Evolutionary conservation across 2,113 vertebrate genomes (phyloP), one percentile per base, ranked within the genome.

Genomic region (Nanorana parkeri): DNA sequence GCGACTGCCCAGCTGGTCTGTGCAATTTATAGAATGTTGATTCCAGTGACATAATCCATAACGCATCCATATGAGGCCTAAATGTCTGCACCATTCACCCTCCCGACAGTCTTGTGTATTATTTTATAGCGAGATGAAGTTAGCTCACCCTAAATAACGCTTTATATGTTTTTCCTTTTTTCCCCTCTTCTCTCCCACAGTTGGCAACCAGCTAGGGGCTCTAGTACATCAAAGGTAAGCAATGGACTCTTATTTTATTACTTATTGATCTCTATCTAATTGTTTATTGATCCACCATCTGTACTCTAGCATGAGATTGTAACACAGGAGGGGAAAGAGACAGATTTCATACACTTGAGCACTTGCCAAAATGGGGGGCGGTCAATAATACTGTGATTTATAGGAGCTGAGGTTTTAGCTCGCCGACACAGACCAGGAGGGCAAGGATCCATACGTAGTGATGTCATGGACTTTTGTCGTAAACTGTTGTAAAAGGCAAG

Each of bases 181-280:
- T 84, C 84, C 21, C 41, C 3, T 24, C 85, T 86, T 94, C 88
- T 92, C 86, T 90, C 91, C 91, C 93, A 87, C 92, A 98, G 96
- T 97, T 89, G 96, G 95, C 88, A 98, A 96, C 94, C 98, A 98
- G 92, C 96, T 99, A 86, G 95, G 96, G 89, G 94, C 94, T 91
- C 94, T 99, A 93, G 96, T 97, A 95, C 97, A 99, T 96, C 95
- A 97, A 98, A 99, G 98, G 98, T 99, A 95, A 97, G 96, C 91
- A 88, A 89, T 92, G 90, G 93, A 91, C 93, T 93, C 92, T n/a
- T 89, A 90, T 94, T 94, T 94, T 94, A 94, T 94, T 94, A 94
- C 94, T 93, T 95, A 95, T 94, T 92, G 94, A 95, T 94, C 92
- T 88, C 60, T 64, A 90, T 93, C 91, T 95, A 96, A 96, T 92